Conservation (phyloP, 2,797 vertebrate species). For the Sebastes nivosus region DNA sequence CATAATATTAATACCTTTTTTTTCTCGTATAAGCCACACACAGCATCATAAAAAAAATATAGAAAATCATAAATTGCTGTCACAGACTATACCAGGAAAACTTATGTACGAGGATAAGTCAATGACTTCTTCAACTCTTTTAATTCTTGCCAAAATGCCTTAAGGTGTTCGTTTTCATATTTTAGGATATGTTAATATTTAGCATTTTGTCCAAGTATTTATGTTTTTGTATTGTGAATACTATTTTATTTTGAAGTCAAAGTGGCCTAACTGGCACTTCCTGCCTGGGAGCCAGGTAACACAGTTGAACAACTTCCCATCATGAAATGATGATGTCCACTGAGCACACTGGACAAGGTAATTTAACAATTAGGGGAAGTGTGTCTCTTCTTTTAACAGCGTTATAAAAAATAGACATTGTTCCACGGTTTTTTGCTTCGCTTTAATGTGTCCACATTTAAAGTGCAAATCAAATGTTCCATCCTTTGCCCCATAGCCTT, state of each 20-base stretch:
- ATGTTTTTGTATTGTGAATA: not conserved
- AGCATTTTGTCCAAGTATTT: not conserved
- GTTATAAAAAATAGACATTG: not conserved
- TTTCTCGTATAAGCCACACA: no score
- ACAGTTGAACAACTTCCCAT: not conserved
- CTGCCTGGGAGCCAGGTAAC: not conserved
- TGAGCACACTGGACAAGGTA: not conserved
- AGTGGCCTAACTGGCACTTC: not conserved
- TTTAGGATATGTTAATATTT: not conserved
- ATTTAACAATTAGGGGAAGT: not conserved
- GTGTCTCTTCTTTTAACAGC: not conserved
- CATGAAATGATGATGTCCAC: not conserved
- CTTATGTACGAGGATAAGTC: no score
- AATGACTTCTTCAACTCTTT: not conserved
- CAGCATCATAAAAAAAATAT: not conserved
- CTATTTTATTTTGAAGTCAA: conserved; percentile 41
- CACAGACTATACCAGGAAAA: accelerated
- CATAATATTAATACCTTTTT: no score
- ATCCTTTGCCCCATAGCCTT: not conserved
- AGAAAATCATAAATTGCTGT: not conserved
- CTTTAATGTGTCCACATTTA: not conserved
- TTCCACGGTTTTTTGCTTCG: not conserved
- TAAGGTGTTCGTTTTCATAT: not conserved
- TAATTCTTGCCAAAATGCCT: not conserved
- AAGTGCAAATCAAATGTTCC: not conserved